Evolutionary conservation across 2,113 vertebrate species (phyloP).

Genomic region (Pogona vitticeps): DNA sequence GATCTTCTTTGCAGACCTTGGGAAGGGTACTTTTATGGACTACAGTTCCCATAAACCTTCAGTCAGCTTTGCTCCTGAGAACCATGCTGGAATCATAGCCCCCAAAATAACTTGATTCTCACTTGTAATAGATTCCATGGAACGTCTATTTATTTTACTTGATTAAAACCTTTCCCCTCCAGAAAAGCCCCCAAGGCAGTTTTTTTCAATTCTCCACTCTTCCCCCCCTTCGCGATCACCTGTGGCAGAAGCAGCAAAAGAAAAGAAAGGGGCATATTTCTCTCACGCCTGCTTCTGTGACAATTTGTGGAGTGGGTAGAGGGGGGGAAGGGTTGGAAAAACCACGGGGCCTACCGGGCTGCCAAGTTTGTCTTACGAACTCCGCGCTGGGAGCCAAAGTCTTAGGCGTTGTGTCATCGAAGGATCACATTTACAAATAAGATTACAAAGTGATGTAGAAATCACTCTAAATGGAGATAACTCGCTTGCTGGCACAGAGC

Average conservation of each 20-base stretch:
- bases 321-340: not conserved
- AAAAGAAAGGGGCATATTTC: not conserved
- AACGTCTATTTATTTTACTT: no score
- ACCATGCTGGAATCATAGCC: not conserved
- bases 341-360: constrained; percentile 21
- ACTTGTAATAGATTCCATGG: not conserved
- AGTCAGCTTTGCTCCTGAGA: not conserved
- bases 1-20: not conserved
- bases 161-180: not conserved
- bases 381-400: constrained; percentile 48
- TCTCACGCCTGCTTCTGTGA: constrained; percentile 20
- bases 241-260: not conserved
- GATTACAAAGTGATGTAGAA: constrained; percentile 72
- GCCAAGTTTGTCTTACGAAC: constrained; percentile 52
- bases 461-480: constrained; percentile 69
- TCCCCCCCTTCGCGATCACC: not conserved
- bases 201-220: not conserved
- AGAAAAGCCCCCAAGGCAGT: not conserved
- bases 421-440: constrained; percentile 63
- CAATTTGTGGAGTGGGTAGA: constrained; percentile 2
- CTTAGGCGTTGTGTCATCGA: constrained; percentile 57
- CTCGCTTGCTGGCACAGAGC: constrained; percentile 62
- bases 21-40: not conserved
- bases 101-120: not conserved
- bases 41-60: not conserved